Conservation (phyloP, 37 sponge, comb jelly and placozoan genomes). For the Diacarnus erythraeanus region DNA sequence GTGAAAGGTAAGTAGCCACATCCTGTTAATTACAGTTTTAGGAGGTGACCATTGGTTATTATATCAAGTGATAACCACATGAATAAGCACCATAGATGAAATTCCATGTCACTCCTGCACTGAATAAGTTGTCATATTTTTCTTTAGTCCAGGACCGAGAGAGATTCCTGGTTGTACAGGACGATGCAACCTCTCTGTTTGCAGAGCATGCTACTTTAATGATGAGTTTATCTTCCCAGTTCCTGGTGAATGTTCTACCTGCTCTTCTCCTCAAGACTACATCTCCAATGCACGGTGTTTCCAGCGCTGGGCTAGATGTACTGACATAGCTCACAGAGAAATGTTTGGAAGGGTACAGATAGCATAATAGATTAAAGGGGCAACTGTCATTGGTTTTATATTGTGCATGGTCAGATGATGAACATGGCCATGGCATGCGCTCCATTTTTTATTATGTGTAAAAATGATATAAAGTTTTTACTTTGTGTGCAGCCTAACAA, state of each 20-base stretch:
- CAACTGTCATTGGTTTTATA: too few species aligned
- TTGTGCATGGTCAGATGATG: too few species aligned
- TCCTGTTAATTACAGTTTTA: too few species aligned
- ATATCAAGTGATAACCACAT: too few species aligned
- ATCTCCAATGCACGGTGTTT: background rate
- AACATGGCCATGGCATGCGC: too few species aligned
- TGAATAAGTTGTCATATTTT: background rate
- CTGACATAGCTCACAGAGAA: background rate
- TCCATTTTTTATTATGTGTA: too few species aligned
- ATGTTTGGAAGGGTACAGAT: background rate
- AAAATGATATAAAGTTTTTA: too few species aligned
- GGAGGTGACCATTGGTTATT: too few species aligned
- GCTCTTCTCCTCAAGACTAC: background rate
- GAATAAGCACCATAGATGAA: too few species aligned
- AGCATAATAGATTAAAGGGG: too few species aligned
- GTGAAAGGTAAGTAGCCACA: too few species aligned
- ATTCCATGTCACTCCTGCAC: too few species aligned
- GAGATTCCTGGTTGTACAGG: constrained; percentile 41
- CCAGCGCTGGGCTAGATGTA: constrained; percentile 26
- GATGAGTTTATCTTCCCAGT: background rate
- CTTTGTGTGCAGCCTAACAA: background rate
- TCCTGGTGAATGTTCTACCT: background rate
- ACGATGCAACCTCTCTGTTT: constrained; percentile 16
- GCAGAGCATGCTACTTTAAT: constrained; percentile 29
- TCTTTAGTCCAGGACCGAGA: constrained; percentile 5